A percentile compares a stretch with the other conserved stretches of the same genome.
Conservation (phyloP, 2,113 vertebrate species). For the Pipa parva region DNA sequence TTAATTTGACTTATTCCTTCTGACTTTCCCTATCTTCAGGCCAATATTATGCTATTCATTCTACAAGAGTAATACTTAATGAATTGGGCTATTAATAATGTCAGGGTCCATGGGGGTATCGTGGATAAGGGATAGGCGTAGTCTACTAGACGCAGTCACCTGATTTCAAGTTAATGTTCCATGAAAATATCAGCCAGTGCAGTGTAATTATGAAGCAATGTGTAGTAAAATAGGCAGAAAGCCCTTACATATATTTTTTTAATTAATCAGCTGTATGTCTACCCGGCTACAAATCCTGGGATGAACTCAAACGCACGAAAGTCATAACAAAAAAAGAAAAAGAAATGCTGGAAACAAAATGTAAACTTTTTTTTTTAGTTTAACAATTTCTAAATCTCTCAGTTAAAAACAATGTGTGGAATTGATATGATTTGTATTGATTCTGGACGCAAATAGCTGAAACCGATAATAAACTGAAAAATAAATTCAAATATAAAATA, state of each 20-base stretch:
- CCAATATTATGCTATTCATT: slow-evolving; percentile 94
- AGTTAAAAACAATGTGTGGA: too few species aligned
- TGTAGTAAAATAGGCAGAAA: slow-evolving; percentile 60
- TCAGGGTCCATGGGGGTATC: slow-evolving; percentile 82
- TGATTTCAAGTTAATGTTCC: slow-evolving; percentile 88
- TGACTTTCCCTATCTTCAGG: slow-evolving; percentile 88
- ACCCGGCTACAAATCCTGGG: background rate
- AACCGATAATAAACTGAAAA: too few species aligned
- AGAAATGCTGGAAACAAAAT: too few species aligned
- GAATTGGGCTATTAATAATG: slow-evolving; percentile 94
- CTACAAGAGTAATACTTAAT: slow-evolving; percentile 98
- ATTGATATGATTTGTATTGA: too few species aligned
- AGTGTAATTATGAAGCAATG: slow-evolving; percentile 90
- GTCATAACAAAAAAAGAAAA: background rate
- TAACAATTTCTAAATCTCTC: too few species aligned
- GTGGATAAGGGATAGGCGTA: slow-evolving; percentile 79
- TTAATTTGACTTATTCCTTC: slow-evolving; percentile 89
- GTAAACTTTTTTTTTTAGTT: too few species aligned
- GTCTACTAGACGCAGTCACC: slow-evolving; percentile 78
- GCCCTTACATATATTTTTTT: slow-evolving; percentile 68
- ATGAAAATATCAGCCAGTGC: slow-evolving; percentile 92
- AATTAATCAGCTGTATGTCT: slow-evolving; percentile 52
- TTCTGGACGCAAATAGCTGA: too few species aligned
- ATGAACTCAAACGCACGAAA: background rate
- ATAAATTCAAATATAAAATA: too few species aligned